Base-by-base conservation (phyloP, 2,113 vertebrate genomes). In the Amia ocellicauda region DNA sequence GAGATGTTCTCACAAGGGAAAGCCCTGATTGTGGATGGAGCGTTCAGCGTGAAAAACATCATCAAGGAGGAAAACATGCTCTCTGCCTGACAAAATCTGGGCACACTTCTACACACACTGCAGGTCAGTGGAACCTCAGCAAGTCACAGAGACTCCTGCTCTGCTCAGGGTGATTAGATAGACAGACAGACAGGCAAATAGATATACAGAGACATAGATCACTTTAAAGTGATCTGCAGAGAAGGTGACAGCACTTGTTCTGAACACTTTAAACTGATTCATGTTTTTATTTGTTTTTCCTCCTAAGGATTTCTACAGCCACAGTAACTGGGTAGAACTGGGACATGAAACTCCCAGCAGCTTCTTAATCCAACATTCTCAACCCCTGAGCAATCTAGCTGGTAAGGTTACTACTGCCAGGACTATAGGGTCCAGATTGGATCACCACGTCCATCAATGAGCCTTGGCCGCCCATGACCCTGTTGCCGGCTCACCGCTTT, bases 291-390 rank as follows among this genome's bases (percentile, higher is more conserved):
- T 16, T 27, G 31, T 28, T 62, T 28, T 17, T 16, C 17, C 43
- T 19, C 23, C 20, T 2, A 42, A 85, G 85, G 85, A 86, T 52
- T 86, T 84, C 68, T 85, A 86, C 78, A 85, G 83, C 29, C 86
- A 88, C 43, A 85, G 78, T 55, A 83, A 86, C 79, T 88, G 84
- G 84, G 70, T 84, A 24, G 86, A 88, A 36, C 40, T 83, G 49
- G 76, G 75, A 2, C 72, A 71, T 2, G 68, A 0, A 22, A 1
- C 16, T 2, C 80, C 85, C 2, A 82, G 77, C 22, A 11, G 73
- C 2, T 83, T 77, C 60, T 72, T 88, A 9, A 77, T 85, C 62
- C 63, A 62, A 71, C 51, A 74, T 1, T 73, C 68, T 16, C 20
- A 13, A 45, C 47, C n/a, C 66, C 76, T 85, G 13, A 77, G 74